Conservation (phyloP, 2,888 invertebrate species). For the Metacarcinus magister region DNA sequence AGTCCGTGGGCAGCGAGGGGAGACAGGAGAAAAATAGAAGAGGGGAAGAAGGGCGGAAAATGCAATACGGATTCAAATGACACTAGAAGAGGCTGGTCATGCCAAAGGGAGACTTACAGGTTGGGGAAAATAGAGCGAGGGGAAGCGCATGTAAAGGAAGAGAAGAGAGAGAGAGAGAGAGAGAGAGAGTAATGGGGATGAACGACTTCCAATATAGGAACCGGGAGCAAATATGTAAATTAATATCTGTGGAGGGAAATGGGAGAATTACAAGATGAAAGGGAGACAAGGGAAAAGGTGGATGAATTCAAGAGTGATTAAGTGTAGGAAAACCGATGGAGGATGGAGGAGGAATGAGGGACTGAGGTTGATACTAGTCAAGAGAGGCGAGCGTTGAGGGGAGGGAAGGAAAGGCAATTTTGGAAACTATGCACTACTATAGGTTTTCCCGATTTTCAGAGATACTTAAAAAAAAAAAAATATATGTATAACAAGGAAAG, state of each 20-base stretch:
- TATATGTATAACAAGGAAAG: background rate
- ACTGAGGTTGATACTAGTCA: background rate
- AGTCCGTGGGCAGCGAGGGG: slow-evolving; percentile 16
- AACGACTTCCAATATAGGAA: slow-evolving; percentile 10
- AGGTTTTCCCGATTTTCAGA: too few relatives aligned
- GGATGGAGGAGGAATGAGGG: background rate
- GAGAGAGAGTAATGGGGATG: slow-evolving; percentile 8
- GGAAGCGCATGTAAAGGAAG: background rate
- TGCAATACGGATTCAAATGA: slow-evolving; percentile 43
- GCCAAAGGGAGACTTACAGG: slow-evolving; percentile 8
- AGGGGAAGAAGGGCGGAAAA: slow-evolving; percentile 40
- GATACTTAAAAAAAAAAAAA: background rate
- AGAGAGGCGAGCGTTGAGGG: background rate
- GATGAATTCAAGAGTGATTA: background rate
- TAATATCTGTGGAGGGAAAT: background rate
- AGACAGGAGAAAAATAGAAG: background rate
- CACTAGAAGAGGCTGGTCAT: slow-evolving; percentile 27
- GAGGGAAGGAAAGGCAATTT: background rate
- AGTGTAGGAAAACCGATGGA: background rate
- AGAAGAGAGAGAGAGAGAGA: background rate
- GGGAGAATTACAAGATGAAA: background rate
- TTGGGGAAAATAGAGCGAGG: background rate
- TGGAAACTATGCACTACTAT: background rate
- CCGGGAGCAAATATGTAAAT: slow-evolving; percentile 3
- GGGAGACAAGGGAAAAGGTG: background rate